Evolutionary conservation across 2,888 invertebrate species (phyloP), one percentile per base, ranked within the genome.

Genomic region (Boloria selene): DNA sequence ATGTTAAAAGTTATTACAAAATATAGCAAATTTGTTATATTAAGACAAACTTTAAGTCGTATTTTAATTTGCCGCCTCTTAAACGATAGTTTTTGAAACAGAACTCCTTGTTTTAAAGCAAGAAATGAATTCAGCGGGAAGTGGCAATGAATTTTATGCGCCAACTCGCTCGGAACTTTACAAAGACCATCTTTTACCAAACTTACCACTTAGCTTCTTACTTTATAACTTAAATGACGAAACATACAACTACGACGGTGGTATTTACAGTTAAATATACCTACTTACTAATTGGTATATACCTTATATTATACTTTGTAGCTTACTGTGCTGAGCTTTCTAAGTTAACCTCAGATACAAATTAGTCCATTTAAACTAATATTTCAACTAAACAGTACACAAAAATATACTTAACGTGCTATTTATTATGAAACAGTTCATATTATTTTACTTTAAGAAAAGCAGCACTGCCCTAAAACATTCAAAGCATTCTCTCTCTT

Each of bases 141-240:
- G 54, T 60, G 65, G 68, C 60, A 38, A 60, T 45, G 53, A 59
- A 68, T 65, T 68, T 68, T 68, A 68, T 68, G 58, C 49, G 58
- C 47, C 61, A 65, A 65, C 65, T 68, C 56, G 38, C 55, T 65
- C n/a, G 50, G 59, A 65, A 68, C 68, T 65, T 61, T 62, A 59
- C 62, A 65, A 59, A 49, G 45, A 59, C 65, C 54, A 55, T 65
- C 65, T 65, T 60, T 64, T 59, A 62, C 59, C 53, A 54, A 62
- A 65, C 65, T 68, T 64, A 53, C 31, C 52, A 52, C 47, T 64
- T 64, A 64, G 52, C 64, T 59, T 38, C 52, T 52, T 45, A 31
- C 38, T 64, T 64, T 59, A 52, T 47, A 18, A 64, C 13, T 64
- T 59, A 45, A 52, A 18, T 38, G 58, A 44, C 50, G 52, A 14